Evolutionary conservation across 2,888 invertebrate genomes (phyloP), one percentile per base, ranked within the genome.

Genomic region (Dichetophora obliterata): DNA sequence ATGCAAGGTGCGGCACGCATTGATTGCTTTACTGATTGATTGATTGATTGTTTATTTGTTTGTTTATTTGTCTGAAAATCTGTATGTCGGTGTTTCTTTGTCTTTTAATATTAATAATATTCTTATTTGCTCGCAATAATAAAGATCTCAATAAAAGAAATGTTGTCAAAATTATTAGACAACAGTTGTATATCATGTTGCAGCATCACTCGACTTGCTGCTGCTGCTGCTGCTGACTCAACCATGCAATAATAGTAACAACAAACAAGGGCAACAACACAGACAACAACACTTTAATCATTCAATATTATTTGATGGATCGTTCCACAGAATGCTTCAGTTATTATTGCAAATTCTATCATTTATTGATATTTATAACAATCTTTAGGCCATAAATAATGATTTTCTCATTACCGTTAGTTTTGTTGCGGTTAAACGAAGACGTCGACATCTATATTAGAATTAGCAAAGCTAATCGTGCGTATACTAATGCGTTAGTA

Each of bases 331-430:
- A 19, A 19, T 24, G 54, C 24, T 71, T 71, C 37, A 57, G 57
- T 71, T 54, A 34, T 57, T 57, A 11, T 54, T 22, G 57, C 57
- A 14, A 22, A 34, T 11, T 16, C 71, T 37, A 71, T 71, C 37
- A 71, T 54, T 71, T 57, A 22, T 71, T 71, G 37, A 57, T 37
- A 57, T 37, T 71, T 57, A 57, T 54, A 43, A 54, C 71, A 34
- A 22, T 54, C 19, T 57, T 14, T 43, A 5, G 54, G 6, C 50
- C 54, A 54, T 52, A 69, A 34, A 27, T 69, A 27, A 16, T 54
- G 16, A 24, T 68, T 24, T 68, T 68, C 24, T 68, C 5, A 19
- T 65, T 37, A 19, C 34, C 19, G 37, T 16, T 37, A 8, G 70
- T 22, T 31, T n/a, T 27, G 34, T 6, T 31, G 31, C 54, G 43